Evolutionary conservation across 2,797 vertebrate genomes (phyloP).

Genomic region (Lates japonicus): DNA sequence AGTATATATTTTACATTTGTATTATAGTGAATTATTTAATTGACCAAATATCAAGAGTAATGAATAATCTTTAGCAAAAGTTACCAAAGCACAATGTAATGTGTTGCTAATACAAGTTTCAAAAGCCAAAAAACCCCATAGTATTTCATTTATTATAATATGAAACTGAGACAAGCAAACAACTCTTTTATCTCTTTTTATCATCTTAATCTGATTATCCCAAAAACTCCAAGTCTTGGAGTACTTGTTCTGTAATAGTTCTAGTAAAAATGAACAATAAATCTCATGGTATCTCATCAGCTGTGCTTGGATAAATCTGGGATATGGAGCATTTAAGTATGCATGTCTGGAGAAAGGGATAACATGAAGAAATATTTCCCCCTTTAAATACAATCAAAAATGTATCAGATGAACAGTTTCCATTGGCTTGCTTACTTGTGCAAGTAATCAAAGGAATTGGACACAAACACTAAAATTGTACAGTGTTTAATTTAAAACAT

Average conservation of each 20-base stretch:
- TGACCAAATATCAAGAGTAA: not conserved
- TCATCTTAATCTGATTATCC: too few relatives aligned
- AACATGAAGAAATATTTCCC: too few relatives aligned
- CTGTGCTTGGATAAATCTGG: constrained; percentile 29
- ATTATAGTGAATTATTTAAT: not conserved
- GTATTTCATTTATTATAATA: too few relatives aligned
- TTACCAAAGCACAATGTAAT: not conserved
- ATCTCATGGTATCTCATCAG: constrained; percentile 5
- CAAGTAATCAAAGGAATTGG: not conserved
- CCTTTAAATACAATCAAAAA: not conserved
- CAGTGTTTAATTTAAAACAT: not conserved
- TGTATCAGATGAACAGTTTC: not conserved
- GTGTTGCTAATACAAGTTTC: not conserved
- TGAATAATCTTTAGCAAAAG: not conserved
- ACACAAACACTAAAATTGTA: not conserved
- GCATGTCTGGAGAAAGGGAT: not conserved
- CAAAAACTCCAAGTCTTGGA: too few relatives aligned
- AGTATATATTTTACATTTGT: not conserved
- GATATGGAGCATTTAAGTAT: constrained; percentile 28
- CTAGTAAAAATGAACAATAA: too few relatives aligned
- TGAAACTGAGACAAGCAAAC: too few relatives aligned
- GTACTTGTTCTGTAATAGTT: too few relatives aligned
- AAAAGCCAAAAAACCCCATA: not conserved
- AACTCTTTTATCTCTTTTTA: too few relatives aligned
- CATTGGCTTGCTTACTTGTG: not conserved